phyloP scores from a whole-genome alignment of 2,888 invertebrate species.

The Metallyticus violacea region DNA sequence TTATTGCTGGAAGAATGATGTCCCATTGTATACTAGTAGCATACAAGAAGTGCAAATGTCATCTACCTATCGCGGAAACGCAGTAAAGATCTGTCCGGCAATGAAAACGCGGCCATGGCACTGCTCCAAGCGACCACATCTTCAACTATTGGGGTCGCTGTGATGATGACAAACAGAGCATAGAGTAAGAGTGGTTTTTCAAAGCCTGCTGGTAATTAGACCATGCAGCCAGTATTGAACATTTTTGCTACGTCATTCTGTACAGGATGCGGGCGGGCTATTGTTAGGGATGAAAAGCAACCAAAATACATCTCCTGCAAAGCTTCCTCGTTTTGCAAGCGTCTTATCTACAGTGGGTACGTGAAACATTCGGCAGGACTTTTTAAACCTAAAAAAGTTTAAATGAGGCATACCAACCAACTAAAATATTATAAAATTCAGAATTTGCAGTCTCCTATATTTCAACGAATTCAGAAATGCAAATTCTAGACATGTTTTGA shows the following conservation, averaged over 20 bases:
- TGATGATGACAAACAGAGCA: slow-evolving; percentile 9
- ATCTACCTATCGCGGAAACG: not conserved
- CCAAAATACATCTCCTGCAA: not conserved
- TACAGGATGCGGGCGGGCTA: not conserved
- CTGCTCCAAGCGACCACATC: not conserved
- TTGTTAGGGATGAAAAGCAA: not conserved
- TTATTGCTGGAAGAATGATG: too few relatives aligned
- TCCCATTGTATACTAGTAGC: too few relatives aligned
- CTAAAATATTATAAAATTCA: too few relatives aligned
- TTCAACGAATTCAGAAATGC: too few relatives aligned
- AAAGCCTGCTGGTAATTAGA: not conserved
- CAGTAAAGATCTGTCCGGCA: not conserved
- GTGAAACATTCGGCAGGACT: too few relatives aligned
- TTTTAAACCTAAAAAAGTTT: too few relatives aligned
- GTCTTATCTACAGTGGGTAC: too few relatives aligned
- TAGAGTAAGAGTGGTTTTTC: slow-evolving; percentile 2
- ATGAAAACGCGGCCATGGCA: slow-evolving; percentile 17
- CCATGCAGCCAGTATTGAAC: not conserved
- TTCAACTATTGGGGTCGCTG: not conserved
- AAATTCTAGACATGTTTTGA: too few relatives aligned
- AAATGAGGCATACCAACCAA: too few relatives aligned
- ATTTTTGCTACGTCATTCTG: not conserved
- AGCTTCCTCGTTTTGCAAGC: too few relatives aligned
- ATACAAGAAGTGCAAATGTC: not conserved
- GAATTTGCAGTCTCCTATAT: too few relatives aligned